Percentiles rank a stretch among this genome's conserved stretches.
Evolutionary conservation across 2,888 invertebrate genomes (phyloP).

Genomic region (Drosophila differens): DNA sequence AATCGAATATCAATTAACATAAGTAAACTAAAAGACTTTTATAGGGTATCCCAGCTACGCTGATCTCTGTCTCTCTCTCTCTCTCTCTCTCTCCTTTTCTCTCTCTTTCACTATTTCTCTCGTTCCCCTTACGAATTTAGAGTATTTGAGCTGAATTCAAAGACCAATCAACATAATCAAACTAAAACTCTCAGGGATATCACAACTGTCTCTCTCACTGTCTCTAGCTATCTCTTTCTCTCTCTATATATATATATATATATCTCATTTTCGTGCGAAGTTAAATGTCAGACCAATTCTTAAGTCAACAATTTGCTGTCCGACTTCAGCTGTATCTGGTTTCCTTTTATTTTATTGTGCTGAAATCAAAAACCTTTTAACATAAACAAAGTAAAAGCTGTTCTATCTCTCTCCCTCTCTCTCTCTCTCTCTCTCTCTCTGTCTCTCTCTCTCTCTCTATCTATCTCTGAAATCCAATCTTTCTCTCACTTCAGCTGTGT

Average conservation of each 20-base stretch:
- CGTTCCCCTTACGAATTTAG: not conserved
- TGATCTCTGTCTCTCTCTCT: not conserved
- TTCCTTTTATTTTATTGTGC: not conserved
- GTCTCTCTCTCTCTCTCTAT: not conserved
- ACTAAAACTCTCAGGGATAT: not conserved
- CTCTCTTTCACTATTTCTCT: not conserved
- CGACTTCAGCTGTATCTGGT: not conserved
- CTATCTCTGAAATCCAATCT: not conserved
- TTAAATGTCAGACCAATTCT: not conserved
- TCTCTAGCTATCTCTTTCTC: too few species aligned
- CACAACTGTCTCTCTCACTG: not conserved
- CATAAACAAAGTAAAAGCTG: not conserved
- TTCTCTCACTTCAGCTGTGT: not conserved
- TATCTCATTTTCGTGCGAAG: not conserved
- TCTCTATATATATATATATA: not conserved
- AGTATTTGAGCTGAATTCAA: not conserved
- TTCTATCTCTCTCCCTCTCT: not conserved
- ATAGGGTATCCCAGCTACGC: too few species aligned
- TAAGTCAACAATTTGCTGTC: not conserved
- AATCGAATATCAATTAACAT: not conserved
- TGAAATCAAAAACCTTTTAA: not conserved
- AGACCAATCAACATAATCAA: not conserved
- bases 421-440: not conserved
- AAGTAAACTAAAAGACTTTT: not conserved
- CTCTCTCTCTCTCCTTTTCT: not conserved